These are phyloP conservation scores for Neoaliturus tenellus DNA, from an alignment of 2,888 invertebrate genomes.

Conservation along the genomic window DNA sequence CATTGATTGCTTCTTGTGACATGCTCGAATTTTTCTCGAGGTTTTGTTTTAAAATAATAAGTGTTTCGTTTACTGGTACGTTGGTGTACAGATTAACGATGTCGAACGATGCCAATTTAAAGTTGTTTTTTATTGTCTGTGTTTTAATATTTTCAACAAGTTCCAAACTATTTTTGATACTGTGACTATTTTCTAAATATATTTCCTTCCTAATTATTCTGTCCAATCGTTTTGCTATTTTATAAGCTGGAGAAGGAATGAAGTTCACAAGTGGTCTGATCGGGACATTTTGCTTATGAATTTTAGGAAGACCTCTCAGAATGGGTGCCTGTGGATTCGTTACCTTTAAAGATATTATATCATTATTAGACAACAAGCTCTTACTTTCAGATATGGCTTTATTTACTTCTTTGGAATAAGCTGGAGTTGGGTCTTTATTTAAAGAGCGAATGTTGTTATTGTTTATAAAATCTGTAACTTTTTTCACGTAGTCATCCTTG, in stretches of 20 bases:
- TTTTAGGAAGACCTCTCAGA: constrained; percentile 6
- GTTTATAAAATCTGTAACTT: too few species aligned
- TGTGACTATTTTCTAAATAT: background rate
- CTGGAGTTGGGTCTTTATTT: too few species aligned
- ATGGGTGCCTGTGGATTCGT: background rate
- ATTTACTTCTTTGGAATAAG: too few species aligned
- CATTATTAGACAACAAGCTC: too few species aligned
- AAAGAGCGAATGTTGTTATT: too few species aligned
- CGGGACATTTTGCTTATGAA: background rate
- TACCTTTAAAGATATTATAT: too few species aligned
- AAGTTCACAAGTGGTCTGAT: background rate
- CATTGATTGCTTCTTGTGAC: background rate
- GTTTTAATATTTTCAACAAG: background rate
- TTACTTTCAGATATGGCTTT: too few species aligned
- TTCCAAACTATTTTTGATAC: background rate
- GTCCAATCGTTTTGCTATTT: background rate
- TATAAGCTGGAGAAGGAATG: constrained; percentile 15
- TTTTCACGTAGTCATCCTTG: too few species aligned
- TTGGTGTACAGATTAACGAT: background rate
- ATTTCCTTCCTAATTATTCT: background rate
- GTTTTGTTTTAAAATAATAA: background rate
- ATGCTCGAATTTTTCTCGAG: background rate
- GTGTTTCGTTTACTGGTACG: background rate
- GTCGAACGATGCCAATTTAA: background rate
- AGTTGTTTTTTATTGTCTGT: background rate